Evolutionary conservation across 2,113 vertebrate species (phyloP).

Genomic region (Campylorhamphus procurvoides): DNA sequence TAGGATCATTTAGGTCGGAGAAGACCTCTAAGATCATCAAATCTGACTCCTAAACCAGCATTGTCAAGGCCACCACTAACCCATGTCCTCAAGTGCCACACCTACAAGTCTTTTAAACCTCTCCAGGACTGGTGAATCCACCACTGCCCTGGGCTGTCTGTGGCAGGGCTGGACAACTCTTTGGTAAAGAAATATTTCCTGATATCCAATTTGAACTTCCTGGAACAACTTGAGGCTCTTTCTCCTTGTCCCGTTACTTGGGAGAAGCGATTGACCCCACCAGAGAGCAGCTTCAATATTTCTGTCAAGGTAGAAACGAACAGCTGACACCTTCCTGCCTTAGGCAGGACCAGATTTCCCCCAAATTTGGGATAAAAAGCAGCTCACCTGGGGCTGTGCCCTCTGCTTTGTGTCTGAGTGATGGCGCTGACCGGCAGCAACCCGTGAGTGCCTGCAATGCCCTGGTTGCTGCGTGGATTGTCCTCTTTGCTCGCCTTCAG

Average conservation of each 20-base stretch:
- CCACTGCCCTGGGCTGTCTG: background rate
- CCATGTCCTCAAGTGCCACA: background rate
- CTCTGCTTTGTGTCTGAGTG: rapidly evolving
- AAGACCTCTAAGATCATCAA: background rate
- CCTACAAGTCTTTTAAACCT: background rate
- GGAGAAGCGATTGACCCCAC: background rate
- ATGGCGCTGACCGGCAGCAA: rapidly evolving
- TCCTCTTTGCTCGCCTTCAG: too few relatives aligned
- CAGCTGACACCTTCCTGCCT: background rate
- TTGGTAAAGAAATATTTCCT: background rate
- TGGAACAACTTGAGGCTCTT: background rate
- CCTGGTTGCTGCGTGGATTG: rapidly evolving
- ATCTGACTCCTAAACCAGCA: too few relatives aligned
- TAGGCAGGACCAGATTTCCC: background rate
- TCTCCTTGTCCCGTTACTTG: rapidly evolving
- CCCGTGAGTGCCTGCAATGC: rapidly evolving
- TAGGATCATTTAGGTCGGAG: too few relatives aligned
- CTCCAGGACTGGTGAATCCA: background rate
- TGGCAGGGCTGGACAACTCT: background rate
- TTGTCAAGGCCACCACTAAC: background rate
- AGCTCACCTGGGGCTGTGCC: rapidly evolving
- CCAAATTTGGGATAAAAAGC: background rate
- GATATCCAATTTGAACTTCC: background rate
- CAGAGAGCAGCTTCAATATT: background rate
- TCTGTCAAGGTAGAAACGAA: background rate